These are phyloP conservation scores for Lithobates sylvaticus DNA, from an alignment of 2,797 vertebrate species.

Conservation along the genomic window DNA sequence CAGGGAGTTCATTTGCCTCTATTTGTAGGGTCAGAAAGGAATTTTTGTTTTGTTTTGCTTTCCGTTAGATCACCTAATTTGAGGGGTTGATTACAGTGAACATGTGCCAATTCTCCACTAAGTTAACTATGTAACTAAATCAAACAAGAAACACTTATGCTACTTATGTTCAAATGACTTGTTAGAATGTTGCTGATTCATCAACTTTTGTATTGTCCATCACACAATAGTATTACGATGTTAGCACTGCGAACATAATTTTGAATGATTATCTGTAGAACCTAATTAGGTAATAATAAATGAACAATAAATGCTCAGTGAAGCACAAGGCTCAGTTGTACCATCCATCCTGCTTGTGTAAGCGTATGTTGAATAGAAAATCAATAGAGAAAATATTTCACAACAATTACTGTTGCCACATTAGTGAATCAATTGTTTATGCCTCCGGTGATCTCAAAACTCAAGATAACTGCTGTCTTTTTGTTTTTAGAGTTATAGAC, in stretches of 20 bases:
- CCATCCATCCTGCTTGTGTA: conserved; percentile 10
- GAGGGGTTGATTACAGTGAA: too few relatives aligned
- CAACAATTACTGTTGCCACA: not conserved
- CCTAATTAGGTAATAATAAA: conserved; percentile 35
- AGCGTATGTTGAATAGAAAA: conserved; percentile 1
- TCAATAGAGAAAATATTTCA: conserved; percentile 6
- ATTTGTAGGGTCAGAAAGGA: too few relatives aligned
- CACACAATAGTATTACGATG: conserved; percentile 10
- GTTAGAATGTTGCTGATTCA: conserved; percentile 6
- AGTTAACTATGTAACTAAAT: not conserved
- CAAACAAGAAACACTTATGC: not conserved
- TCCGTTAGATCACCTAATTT: too few relatives aligned
- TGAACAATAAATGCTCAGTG: conserved; percentile 34
- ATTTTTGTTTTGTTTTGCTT: too few relatives aligned
- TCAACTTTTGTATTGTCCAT: not conserved
- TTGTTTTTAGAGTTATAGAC: not conserved
- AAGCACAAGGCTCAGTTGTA: conserved; percentile 2
- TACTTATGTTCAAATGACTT: not conserved
- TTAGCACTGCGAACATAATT: conserved; percentile 19
- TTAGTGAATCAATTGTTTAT: not conserved
- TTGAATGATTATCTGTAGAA: conserved; percentile 53
- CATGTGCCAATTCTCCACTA: too few relatives aligned
- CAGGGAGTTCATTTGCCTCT: too few relatives aligned
- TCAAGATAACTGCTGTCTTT: not conserved
- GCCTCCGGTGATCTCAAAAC: not conserved